Evolutionary conservation across 2,888 invertebrate genomes (phyloP).

Genomic region (Himalopsyche tibetana): DNA sequence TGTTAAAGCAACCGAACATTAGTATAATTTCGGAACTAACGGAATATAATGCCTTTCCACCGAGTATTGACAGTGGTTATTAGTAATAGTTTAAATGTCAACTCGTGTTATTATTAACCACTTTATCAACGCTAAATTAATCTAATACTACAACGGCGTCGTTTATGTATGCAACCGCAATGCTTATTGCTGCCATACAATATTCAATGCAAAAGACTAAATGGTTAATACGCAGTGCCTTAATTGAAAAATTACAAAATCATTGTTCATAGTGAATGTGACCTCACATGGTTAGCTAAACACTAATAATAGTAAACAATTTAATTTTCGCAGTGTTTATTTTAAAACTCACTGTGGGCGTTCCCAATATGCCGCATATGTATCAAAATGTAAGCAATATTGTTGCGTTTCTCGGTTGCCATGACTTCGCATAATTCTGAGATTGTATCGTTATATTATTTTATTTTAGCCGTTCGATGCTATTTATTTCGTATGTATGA

Average conservation of each 20-base stretch:
- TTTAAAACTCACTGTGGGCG: slow-evolving; percentile 8
- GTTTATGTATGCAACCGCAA: no score
- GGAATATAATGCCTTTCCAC: no score
- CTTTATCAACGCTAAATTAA: no score
- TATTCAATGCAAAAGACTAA: background rate
- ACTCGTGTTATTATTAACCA: no score
- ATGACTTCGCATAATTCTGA: background rate
- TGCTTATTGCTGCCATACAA: background rate
- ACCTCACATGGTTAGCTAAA: background rate
- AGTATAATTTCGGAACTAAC: no score
- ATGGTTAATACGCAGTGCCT: background rate
- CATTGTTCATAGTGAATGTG: slow-evolving; percentile 11
- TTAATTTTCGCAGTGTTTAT: background rate
- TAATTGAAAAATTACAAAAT: slow-evolving; percentile 11
- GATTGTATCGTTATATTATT: slow-evolving; percentile 1
- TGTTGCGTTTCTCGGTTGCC: slow-evolving; percentile 29
- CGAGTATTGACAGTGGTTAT: no score
- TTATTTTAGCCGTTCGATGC: slow-evolving; percentile 1
- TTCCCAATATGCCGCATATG: slow-evolving; percentile 4
- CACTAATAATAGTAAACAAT: background rate
- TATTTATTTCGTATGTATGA: background rate
- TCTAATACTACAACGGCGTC: no score
- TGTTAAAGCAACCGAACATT: no score
- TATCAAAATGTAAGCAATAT: slow-evolving; percentile 9
- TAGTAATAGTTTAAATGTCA: no score